phyloP scores from a whole-genome alignment of 2,797 vertebrate species.

The Menidia menidia region DNA sequence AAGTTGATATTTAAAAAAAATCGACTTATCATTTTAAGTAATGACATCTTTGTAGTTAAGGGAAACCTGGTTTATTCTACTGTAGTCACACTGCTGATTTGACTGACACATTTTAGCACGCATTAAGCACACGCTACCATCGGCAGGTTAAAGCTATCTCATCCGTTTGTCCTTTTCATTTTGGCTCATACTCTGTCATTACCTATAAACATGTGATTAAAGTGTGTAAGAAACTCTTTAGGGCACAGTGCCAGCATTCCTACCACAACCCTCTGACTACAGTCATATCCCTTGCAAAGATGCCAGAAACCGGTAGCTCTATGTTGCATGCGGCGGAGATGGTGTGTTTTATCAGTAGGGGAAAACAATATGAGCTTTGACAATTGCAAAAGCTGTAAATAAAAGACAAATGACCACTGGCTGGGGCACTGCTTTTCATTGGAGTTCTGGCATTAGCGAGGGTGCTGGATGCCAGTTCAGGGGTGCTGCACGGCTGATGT shows the following conservation, averaged over 20 bases:
- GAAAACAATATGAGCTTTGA: slow-evolving; percentile 53
- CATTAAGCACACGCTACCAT: not conserved
- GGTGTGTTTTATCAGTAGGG: slow-evolving; percentile 46
- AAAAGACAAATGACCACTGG: slow-evolving; percentile 69
- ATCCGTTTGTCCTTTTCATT: not conserved
- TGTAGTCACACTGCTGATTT: slow-evolving; percentile 25
- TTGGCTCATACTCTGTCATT: not conserved
- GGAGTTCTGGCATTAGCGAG: slow-evolving; percentile 60
- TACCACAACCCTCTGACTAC: slow-evolving; percentile 40
- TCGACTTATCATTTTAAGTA: not conserved
- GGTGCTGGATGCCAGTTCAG: slow-evolving; percentile 50
- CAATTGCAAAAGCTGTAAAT: slow-evolving; percentile 69
- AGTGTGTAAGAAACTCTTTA: too few species aligned
- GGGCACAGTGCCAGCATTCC: not conserved
- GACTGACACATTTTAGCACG: slow-evolving; percentile 5
- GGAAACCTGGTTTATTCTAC: slow-evolving; percentile 12
- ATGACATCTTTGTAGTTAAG: not conserved
- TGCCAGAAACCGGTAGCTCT: slow-evolving; percentile 44
- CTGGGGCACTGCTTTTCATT: slow-evolving; percentile 60
- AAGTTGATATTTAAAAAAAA: not conserved
- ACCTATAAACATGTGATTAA: too few species aligned
- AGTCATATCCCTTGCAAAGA: slow-evolving; percentile 27
- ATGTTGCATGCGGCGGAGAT: slow-evolving; percentile 26
- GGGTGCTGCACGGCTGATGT: slow-evolving; percentile 42
- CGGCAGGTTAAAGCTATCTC: too few species aligned